A percentile compares a stretch with the other conserved stretches of the same genome.
Evolutionary conservation across 1,140 invertebrate genomes (phyloP).

Genomic region (Apis laboriosa): DNA sequence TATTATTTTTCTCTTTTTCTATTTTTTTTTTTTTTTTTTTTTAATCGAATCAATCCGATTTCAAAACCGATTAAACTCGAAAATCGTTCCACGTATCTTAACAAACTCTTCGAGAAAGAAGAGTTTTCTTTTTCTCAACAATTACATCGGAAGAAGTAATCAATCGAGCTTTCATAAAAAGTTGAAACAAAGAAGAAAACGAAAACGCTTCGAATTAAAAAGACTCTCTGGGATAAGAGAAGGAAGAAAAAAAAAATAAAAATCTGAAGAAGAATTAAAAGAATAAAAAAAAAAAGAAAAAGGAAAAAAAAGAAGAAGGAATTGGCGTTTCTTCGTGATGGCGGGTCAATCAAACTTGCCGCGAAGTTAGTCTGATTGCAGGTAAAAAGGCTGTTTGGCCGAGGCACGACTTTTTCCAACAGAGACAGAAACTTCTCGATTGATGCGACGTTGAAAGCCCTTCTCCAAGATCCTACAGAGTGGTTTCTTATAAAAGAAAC

Average conservation of each 20-base stretch:
- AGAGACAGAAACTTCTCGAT: constrained; percentile 44
- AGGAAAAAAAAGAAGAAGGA: background rate
- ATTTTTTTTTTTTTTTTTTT: no score
- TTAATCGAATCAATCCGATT: background rate
- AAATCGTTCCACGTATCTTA: background rate
- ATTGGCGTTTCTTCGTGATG: background rate
- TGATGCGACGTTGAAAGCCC: constrained; percentile 54
- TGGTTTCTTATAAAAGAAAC: constrained; percentile 32
- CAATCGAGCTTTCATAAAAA: background rate
- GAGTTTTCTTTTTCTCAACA: background rate
- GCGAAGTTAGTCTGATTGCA: constrained; percentile 44
- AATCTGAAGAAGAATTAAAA: background rate
- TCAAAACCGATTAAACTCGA: background rate
- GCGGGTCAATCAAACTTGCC: constrained; percentile 40
- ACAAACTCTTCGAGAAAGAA: background rate
- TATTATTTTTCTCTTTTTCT: no score
- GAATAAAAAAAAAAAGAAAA: no score
- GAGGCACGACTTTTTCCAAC: constrained; percentile 45
- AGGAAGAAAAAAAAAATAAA: background rate
- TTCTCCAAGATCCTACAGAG: constrained; percentile 30
- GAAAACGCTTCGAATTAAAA: background rate
- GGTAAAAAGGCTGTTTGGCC: constrained; percentile 52
- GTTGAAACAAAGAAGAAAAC: background rate
- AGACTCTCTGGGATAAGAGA: no score
- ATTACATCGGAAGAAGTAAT: background rate